These are phyloP conservation scores for Aix galericulata DNA, from an alignment of 2,113 vertebrate genomes.

Conservation along the genomic window DNA sequence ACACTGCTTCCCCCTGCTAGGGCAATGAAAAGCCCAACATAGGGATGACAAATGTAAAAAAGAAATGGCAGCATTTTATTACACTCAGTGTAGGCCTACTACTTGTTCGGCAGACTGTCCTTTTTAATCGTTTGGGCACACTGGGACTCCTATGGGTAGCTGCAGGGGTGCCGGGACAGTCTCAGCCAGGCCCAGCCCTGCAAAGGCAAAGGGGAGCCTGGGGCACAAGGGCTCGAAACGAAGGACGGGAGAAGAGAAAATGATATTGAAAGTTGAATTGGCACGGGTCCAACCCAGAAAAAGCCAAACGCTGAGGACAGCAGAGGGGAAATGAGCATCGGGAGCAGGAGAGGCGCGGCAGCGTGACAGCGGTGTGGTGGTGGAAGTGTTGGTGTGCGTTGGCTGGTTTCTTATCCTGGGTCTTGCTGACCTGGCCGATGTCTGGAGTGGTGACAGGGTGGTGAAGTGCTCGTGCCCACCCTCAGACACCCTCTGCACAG, in stretches of 20 bases:
- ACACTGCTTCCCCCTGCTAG: not conserved
- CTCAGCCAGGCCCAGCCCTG: not conserved
- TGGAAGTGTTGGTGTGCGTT: fast-evolving
- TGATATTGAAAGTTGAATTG: not conserved
- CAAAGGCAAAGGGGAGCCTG: not conserved
- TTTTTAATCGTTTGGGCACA: not conserved
- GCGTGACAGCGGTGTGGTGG: not conserved
- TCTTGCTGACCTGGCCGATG: not conserved
- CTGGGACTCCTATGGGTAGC: not conserved
- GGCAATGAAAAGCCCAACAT: not conserved
- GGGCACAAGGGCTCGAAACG: fast-evolving
- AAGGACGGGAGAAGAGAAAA: not conserved
- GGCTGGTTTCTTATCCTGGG: not conserved
- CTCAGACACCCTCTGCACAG: fast-evolving
- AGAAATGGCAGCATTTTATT: not conserved
- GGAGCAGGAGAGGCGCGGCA: not conserved
- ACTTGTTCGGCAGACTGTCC: not conserved
- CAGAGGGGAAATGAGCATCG: not conserved
- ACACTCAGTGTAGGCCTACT: not conserved
- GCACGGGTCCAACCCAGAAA: not conserved
- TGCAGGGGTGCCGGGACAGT: not conserved
- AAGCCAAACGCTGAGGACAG: not conserved
- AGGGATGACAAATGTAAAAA: not conserved
- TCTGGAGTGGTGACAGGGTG: not conserved
- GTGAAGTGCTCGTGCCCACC: not conserved